Conservation (phyloP, 2,113 vertebrate species). For the Bubo bubo region DNA sequence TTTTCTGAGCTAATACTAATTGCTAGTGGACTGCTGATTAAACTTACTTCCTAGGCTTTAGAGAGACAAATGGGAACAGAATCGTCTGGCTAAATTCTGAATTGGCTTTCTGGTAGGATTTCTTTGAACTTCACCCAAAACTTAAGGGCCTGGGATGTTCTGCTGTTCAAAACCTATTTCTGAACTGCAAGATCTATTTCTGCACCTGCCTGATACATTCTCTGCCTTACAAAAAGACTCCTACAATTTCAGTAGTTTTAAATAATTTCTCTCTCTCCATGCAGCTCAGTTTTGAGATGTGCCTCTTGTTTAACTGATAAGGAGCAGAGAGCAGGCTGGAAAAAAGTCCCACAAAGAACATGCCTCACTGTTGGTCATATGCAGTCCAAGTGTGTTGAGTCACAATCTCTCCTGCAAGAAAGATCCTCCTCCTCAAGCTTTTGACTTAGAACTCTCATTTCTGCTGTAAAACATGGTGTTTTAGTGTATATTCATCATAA, state of each 20-base stretch:
- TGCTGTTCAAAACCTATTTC: conserved; percentile 19
- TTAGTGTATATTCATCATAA: not conserved
- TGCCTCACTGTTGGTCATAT: not conserved
- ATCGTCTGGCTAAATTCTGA: conserved; percentile 25
- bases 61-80: conserved; percentile 36
- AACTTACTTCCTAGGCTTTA: conserved; percentile 10
- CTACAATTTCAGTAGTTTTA: not conserved
- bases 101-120: conserved; percentile 58
- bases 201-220: not conserved
- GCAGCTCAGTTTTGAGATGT: not conserved
- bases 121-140: conserved; percentile 40
- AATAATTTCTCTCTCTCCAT: not conserved
- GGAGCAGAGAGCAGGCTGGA: not conserved
- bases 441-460: not conserved
- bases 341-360: not conserved
- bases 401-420: not conserved
- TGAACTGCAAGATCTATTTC: conserved; percentile 8
- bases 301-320: not conserved
- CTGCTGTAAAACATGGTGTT: not conserved
- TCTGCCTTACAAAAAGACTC: not conserved
- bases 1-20: conserved; percentile 11
- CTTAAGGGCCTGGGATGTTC: conserved; percentile 34
- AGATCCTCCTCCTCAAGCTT: not conserved
- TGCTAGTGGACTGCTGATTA: conserved; percentile 5
- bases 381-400: not conserved